Evolutionary conservation across 2,888 invertebrate species (phyloP).

Genomic region (Lycaena phlaeas): DNA sequence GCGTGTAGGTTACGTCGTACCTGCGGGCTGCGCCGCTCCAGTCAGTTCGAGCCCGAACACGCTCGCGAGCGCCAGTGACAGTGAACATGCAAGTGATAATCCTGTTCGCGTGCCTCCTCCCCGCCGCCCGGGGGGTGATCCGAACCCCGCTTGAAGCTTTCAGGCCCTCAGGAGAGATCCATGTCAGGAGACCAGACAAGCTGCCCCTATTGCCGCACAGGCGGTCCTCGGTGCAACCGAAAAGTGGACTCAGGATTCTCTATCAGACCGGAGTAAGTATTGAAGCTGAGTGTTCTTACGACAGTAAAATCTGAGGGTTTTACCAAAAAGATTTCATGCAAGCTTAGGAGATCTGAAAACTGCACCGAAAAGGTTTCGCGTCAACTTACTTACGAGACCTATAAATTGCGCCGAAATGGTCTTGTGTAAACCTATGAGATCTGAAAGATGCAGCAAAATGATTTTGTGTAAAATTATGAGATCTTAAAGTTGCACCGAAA

Average conservation of each 20-base stretch:
- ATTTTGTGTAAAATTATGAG: no score
- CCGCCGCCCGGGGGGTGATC: constrained; percentile 52
- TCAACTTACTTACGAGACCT: no score
- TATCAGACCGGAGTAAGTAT: constrained; percentile 83
- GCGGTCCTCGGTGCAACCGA: constrained; percentile 62
- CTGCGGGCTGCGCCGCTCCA: constrained; percentile 52
- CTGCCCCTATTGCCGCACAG: constrained; percentile 59
- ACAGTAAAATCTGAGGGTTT: no score
- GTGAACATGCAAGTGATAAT: constrained; percentile 55
- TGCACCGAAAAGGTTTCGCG: no score
- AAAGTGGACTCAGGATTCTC: constrained; percentile 74
- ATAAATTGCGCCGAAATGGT: no score
- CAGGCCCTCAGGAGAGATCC: constrained; percentile 57
- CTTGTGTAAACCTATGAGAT: no score
- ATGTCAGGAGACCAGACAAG: constrained; percentile 63
- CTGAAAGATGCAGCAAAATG: no score
- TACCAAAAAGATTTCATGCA: no score
- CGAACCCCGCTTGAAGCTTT: constrained; percentile 73
- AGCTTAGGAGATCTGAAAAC: no score
- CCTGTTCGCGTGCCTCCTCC: constrained; percentile 48
- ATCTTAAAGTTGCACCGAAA: no score
- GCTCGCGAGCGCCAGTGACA: constrained; percentile 23
- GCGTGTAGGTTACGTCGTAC: constrained; percentile 67
- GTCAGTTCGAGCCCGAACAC: constrained; percentile 55
- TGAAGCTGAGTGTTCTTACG: background rate